Base-by-base conservation (phyloP, 1,140 invertebrate genomes). In the Acromyrmex heyeri region DNA sequence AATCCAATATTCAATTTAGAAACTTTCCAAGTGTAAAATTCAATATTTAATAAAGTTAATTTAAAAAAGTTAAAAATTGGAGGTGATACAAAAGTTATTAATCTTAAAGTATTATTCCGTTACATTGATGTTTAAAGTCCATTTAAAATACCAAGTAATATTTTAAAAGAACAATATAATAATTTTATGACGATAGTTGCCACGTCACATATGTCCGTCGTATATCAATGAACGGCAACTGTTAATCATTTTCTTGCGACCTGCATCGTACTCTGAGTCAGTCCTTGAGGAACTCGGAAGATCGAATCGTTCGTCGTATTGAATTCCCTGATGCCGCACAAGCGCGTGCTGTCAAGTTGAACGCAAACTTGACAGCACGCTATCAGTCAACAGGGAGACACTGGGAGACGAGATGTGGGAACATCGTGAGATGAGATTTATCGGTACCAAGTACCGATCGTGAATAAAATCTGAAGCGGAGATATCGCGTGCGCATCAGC, bases 381-480 rank as follows among this genome's bases (percentile, higher is more conserved):
- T 83, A 83, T 83, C 85, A 64, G 67, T 86, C 85, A 86, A 64
- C 24, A 3, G 48, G 24, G 30, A 44, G 79, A 70, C 44, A 83
- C 38, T 24, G 21, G 6, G 18, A 27, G 72, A 70, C 55, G 70
- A 83, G 34, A 61, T 62, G 67, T 48, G 69, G 44, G 69, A 72
- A 75, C 38, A 83, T 62, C 24, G 30, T 24, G 64, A 83, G 82
- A 64, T 30, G 82, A 77, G 82, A 85, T 85, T 78, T 78, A 85
- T 85, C 59, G 73, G 21, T 65, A 59, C 73, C 59, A 44, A 44
- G 61, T 53, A 12, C 18, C 50, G 38, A 65, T 85, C 61, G 61
- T 57, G 50, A 65, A 78, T 85, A 78, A 78, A 78, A 70, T 85
- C 82, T 27, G 30, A 85, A 27, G 72, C 34, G 57, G n/a, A 16